Conservation (phyloP, 2,113 vertebrate species). For the Pseudonaja textilis region DNA sequence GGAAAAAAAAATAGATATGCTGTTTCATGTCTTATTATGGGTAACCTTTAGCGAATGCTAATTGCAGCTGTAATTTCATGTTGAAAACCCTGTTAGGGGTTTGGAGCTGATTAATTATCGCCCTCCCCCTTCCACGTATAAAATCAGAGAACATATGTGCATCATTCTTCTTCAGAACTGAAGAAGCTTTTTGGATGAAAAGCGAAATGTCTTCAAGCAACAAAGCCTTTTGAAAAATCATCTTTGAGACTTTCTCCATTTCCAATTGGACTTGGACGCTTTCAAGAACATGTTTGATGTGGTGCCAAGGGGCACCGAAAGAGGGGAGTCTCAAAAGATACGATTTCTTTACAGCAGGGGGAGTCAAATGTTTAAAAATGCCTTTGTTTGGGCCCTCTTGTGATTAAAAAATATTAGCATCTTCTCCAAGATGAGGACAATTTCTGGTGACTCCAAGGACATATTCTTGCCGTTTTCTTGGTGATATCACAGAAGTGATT, state of each 20-base stretch:
- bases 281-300: not conserved
- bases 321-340: not conserved
- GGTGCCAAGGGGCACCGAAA: not conserved
- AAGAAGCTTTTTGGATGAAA: not conserved
- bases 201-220: not conserved
- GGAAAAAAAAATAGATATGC: not conserved
- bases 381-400: not conserved
- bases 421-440: not conserved
- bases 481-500: not conserved
- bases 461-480: not conserved
- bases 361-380: conserved; percentile 27
- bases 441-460: not conserved
- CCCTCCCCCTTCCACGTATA: not conserved
- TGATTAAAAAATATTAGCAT: not conserved
- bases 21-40: not conserved
- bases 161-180: not conserved
- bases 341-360: conserved; percentile 34
- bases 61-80: conserved; percentile 40
- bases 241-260: not conserved
- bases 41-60: conserved; percentile 31
- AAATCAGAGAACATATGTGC: not conserved
- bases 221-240: not conserved
- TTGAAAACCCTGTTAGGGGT: conserved; percentile 12
- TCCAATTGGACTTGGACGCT: not conserved
- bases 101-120: conserved; percentile 32